These are phyloP conservation scores for Anguilla megastoma DNA, from an alignment of 2,797 vertebrate genomes.

Conservation along the genomic window DNA sequence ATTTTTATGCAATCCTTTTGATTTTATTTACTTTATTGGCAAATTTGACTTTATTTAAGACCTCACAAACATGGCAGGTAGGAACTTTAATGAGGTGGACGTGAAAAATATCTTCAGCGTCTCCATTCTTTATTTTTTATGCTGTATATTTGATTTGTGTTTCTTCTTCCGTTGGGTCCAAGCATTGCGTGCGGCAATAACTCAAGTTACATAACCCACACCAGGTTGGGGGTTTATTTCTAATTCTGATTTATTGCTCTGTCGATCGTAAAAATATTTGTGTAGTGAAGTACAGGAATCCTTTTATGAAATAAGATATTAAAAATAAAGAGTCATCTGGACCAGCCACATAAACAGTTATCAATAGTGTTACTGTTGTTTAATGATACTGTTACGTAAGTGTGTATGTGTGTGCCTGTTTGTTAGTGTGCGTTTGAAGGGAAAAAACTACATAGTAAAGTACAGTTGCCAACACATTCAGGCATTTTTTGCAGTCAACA, in stretches of 20 bases:
- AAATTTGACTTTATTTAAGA: background rate
- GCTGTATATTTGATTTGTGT: slow-evolving; percentile 66
- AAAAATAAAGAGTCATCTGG: slow-evolving; percentile 35
- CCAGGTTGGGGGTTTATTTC: slow-evolving; percentile 43
- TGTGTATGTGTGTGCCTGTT: background rate
- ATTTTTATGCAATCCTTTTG: background rate
- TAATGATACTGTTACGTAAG: background rate
- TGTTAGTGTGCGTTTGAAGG: slow-evolving; percentile 24
- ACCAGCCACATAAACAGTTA: background rate
- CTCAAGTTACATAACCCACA: slow-evolving; percentile 58
- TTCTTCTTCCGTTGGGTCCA: slow-evolving; percentile 44
- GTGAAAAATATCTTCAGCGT: slow-evolving; percentile 51
- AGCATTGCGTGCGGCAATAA: slow-evolving; percentile 54
- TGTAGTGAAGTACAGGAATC: slow-evolving; percentile 39
- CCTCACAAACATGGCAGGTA: background rate
- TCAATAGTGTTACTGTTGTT: background rate
- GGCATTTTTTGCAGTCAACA: background rate
- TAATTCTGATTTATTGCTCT: slow-evolving; percentile 53
- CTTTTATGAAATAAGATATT: slow-evolving; percentile 33
- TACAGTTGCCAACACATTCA: background rate
- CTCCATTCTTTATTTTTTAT: slow-evolving; percentile 48
- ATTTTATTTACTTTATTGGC: background rate
- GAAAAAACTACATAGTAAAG: background rate
- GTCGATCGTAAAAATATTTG: slow-evolving; percentile 50
- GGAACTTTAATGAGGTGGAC: slow-evolving; percentile 46